Percentiles rank a stretch among this genome's conserved stretches.
Evolutionary conservation across 2,888 invertebrate species (phyloP).

Genomic region (Plebejus melissa): DNA sequence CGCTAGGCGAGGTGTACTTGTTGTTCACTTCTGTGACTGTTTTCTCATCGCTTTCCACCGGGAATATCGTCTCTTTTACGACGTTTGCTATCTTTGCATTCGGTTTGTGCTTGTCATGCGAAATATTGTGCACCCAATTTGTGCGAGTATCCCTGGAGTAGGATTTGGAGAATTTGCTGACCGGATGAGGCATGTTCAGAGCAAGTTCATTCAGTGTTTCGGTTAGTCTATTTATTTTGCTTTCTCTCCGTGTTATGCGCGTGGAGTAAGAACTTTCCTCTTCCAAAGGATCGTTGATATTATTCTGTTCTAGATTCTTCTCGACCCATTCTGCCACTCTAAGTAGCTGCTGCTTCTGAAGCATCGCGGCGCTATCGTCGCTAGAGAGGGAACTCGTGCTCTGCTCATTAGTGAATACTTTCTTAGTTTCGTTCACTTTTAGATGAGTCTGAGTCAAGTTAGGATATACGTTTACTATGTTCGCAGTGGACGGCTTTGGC

Average conservation of each 20-base stretch:
- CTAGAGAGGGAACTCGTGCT: conserved; percentile 75
- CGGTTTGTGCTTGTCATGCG: conserved; percentile 39
- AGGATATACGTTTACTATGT: conserved; percentile 71
- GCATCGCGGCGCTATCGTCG: conserved; percentile 74
- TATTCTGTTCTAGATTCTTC: conserved; percentile 78
- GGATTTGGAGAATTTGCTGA: conserved; percentile 66
- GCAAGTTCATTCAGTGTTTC: conserved; percentile 70
- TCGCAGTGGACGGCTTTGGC: conserved; percentile 54
- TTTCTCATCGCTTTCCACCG: conserved; percentile 61
- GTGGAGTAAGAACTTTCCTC: conserved; percentile 62
- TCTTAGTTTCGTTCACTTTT: conserved; percentile 67
- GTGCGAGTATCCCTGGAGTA: conserved; percentile 55
- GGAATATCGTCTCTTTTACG: conserved; percentile 68
- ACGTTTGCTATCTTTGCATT: conserved; percentile 53
- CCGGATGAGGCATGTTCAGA: conserved; percentile 71
- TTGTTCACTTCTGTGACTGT: conserved; percentile 62
- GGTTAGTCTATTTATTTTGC: conserved; percentile 60
- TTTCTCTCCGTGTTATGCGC: conserved; percentile 55
- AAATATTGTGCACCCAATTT: conserved; percentile 51
- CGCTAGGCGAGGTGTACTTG: conserved; percentile 49
- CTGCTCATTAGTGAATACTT: conserved; percentile 70
- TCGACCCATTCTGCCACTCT: conserved; percentile 89
- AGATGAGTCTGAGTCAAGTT: conserved; percentile 72
- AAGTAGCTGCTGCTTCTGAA: conserved; percentile 81
- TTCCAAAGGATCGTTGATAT: conserved; percentile 64